Percentiles rank a stretch among this genome's conserved stretches.
These are phyloP conservation scores for Tenebrosternarchus preto DNA, from an alignment of 2,113 vertebrate genomes.

Conservation along the genomic window DNA sequence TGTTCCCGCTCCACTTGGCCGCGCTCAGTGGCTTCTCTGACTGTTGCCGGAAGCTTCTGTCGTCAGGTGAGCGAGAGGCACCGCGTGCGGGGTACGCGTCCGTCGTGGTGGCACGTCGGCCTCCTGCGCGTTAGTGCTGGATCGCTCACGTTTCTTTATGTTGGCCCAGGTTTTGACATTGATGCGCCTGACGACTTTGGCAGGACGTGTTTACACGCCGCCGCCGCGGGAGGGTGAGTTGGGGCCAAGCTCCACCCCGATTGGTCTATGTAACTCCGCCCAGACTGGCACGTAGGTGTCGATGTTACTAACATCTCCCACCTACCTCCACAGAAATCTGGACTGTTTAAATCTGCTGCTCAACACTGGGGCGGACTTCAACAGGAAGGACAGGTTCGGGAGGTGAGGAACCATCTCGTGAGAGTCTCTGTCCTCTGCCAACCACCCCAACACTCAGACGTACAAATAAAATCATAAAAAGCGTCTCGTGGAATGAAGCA, in stretches of 20 bases:
- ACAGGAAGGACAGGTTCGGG: slow-evolving; percentile 87
- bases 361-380: slow-evolving; percentile 96
- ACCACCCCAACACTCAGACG: too few species aligned
- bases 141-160: too few species aligned
- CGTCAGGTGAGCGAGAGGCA: slow-evolving; percentile 79
- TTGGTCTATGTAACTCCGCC: too few species aligned
- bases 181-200: slow-evolving; percentile 98
- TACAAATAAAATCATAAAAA: too few species aligned
- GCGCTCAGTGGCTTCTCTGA: slow-evolving; percentile 98
- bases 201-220: slow-evolving; percentile 98
- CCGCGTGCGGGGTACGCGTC: neutral
- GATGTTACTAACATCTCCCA: neutral
- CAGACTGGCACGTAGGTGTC: neutral
- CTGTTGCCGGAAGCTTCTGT: slow-evolving; percentile 97
- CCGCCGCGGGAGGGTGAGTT: slow-evolving; percentile 95
- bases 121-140: too few species aligned
- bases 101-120: neutral
- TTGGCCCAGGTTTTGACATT: slow-evolving; percentile 88
- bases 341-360: slow-evolving; percentile 98
- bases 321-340: slow-evolving; percentile 81
- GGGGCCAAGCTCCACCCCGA: neutral
- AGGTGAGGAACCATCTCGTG: neutral
- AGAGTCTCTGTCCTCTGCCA: too few species aligned
- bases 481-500: too few species aligned
- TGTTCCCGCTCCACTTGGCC: slow-evolving; percentile 98